phyloP scores from a whole-genome alignment of 2,113 vertebrate genomes.

The Nymphicus hollandicus region DNA sequence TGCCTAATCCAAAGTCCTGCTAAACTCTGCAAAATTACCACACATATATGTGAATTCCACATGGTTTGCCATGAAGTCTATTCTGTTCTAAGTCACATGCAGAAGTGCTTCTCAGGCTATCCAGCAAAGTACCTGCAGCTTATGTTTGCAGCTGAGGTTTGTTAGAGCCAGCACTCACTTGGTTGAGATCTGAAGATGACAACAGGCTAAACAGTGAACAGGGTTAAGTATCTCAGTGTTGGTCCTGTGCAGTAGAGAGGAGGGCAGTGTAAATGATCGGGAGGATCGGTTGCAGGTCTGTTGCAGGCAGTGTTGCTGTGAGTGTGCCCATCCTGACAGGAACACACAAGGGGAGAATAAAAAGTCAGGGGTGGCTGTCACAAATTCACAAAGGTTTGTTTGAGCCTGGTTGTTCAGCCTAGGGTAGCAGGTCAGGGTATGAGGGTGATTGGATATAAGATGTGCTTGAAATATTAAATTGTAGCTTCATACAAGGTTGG shows the following conservation, averaged over 20 bases:
- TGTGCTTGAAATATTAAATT: neutral
- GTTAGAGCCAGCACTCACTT: neutral
- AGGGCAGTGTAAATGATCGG: neutral
- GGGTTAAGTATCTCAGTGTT: neutral
- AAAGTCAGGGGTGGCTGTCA: neutral
- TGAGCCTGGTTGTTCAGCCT: neutral
- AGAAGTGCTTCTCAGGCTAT: neutral
- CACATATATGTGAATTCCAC: fast-evolving
- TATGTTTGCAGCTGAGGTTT: neutral
- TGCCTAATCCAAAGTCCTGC: neutral
- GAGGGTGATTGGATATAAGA: neutral
- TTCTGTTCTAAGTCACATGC: neutral
- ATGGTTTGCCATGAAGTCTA: neutral
- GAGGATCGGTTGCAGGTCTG: neutral
- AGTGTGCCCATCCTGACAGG: neutral
- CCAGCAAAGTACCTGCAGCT: neutral
- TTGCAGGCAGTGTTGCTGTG: neutral
- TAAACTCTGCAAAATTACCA: neutral
- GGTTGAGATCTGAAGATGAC: neutral
- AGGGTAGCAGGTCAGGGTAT: neutral
- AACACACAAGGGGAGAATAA: neutral
- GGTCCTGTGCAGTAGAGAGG: neutral
- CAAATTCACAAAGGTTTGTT: neutral
- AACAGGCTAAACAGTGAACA: fast-evolving
- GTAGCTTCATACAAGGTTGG: neutral